Conservation (phyloP, 2,113 vertebrate genomes). For the Genyomyrus donnyi region DNA sequence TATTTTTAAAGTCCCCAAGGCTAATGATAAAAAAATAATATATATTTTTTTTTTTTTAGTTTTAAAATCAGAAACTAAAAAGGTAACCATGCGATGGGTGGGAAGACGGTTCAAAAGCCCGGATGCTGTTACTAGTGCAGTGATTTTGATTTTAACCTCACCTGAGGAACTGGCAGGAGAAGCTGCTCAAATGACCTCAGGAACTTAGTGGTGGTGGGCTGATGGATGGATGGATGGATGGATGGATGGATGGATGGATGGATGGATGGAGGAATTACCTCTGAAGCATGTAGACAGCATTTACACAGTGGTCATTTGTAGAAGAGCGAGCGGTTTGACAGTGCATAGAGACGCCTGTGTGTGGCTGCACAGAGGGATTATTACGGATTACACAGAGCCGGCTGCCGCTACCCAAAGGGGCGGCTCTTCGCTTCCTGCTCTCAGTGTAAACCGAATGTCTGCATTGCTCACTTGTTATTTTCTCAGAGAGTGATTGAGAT, state of each 20-base stretch:
- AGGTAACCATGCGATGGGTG: neutral
- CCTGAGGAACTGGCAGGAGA: neutral
- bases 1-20: neutral
- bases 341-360: neutral
- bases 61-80: neutral
- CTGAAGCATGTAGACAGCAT: neutral
- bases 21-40: neutral
- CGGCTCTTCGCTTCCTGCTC: neutral
- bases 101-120: neutral
- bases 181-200: neutral
- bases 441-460: neutral
- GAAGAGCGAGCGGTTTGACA: neutral
- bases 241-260: neutral
- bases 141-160: neutral
- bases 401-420: neutral
- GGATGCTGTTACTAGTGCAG: neutral
- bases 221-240: neutral
- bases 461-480: slow-evolving; percentile 45
- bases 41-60: neutral
- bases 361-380: neutral
- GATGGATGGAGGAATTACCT: neutral
- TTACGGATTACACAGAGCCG: neutral
- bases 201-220: neutral
- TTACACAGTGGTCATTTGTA: neutral
- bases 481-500: slow-evolving; percentile 56